These are phyloP conservation scores for Tachina fera DNA, from an alignment of 2,888 invertebrate genomes.

Conservation along the genomic window DNA sequence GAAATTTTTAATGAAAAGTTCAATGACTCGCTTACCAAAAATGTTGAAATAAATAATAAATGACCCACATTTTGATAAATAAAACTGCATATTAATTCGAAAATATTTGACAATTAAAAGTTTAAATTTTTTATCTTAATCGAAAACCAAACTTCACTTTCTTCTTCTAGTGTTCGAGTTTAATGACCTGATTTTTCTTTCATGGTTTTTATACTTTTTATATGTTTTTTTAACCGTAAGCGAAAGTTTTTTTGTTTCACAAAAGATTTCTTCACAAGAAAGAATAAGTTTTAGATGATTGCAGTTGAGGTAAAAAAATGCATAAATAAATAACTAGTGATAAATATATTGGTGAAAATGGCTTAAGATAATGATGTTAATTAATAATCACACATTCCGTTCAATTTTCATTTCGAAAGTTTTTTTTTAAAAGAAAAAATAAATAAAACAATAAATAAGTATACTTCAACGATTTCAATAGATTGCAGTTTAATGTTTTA, in stretches of 20 bases:
- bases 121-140: constrained; percentile 27
- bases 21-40: constrained; percentile 22
- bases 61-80: constrained; percentile 42
- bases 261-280: constrained; percentile 6
- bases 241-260: constrained; percentile 58
- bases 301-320: neutral
- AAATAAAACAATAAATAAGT: no score
- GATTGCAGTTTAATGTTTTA: no score
- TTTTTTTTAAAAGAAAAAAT: no score
- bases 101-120: constrained; percentile 49
- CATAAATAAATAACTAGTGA: neutral
- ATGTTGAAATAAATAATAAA: constrained; percentile 51
- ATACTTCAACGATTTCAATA: no score
- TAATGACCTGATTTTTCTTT: constrained; percentile 56
- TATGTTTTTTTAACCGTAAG: constrained; percentile 15
- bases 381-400: no score
- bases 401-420: no score
- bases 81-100: constrained; percentile 49
- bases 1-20: constrained; percentile 43
- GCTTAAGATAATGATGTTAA: no score
- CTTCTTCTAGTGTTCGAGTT: constrained; percentile 57
- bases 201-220: neutral
- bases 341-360: neutral
- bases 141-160: constrained; percentile 56
- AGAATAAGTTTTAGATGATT: constrained; percentile 6